Percentiles rank a stretch among this genome's conserved stretches.
phyloP scores from a whole-genome alignment of 2,113 vertebrate genomes.

The Ochotona princeps region DNA sequence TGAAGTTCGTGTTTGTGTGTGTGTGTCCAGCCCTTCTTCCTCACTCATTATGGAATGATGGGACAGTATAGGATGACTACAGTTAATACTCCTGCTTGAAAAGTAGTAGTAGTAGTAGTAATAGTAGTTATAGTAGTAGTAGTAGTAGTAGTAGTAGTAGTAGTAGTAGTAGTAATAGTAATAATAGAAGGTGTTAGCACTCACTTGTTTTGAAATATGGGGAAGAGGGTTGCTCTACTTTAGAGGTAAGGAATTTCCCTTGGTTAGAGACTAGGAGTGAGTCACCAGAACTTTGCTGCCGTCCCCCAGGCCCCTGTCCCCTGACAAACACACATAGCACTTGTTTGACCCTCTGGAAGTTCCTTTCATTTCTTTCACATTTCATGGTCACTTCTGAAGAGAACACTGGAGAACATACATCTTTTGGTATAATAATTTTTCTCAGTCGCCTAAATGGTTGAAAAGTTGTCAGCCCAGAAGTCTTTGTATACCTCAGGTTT shows the following conservation, averaged over 20 bases:
- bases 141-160: too few species aligned
- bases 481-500: not conserved
- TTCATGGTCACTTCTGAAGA: not conserved
- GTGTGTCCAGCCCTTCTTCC: too few species aligned
- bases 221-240: not conserved
- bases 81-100: constrained; percentile 2
- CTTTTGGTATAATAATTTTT: not conserved
- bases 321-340: not conserved
- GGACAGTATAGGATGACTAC: not conserved
- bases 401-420: not conserved
- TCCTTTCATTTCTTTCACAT: not conserved
- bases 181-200: not conserved
- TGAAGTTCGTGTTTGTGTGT: not conserved
- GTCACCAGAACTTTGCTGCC: not conserved
- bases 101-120: too few species aligned
- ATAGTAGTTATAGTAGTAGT: too few species aligned
- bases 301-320: too few species aligned
- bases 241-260: not conserved
- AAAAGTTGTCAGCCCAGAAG: not conserved
- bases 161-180: too few species aligned
- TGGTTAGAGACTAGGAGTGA: not conserved
- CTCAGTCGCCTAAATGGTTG: not conserved
- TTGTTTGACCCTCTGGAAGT: not conserved
- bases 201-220: not conserved
- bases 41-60: not conserved